Conservation (phyloP, 2,797 vertebrate genomes). For the Taenioides sp. region DNA sequence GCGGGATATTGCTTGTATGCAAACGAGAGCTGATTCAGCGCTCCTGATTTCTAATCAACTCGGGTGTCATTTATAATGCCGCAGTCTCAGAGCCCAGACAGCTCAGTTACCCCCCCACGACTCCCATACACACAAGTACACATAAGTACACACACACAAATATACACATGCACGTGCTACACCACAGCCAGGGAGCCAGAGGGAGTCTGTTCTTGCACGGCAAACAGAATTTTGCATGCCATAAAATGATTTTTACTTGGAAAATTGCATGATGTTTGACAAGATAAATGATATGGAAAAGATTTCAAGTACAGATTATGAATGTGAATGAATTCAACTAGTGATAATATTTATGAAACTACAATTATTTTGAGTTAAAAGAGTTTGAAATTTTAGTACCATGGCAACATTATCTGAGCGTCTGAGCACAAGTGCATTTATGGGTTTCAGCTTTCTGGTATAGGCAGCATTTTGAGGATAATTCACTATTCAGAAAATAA, state of each 20-base stretch:
- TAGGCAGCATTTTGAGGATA: neutral
- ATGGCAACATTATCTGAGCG: too few relatives aligned
- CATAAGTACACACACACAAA: conserved; percentile 11
- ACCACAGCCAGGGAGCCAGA: conserved; percentile 23
- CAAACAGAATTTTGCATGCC: neutral
- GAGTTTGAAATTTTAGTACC: too few relatives aligned
- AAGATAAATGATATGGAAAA: too few relatives aligned
- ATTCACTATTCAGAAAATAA: neutral
- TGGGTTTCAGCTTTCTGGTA: neutral
- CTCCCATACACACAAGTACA: neutral
- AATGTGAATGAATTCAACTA: too few relatives aligned
- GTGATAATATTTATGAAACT: too few relatives aligned
- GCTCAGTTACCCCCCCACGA: conserved; percentile 49
- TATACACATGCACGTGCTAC: conserved; percentile 10
- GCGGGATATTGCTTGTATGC: conserved; percentile 83
- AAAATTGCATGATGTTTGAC: too few relatives aligned
- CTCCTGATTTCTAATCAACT: conserved; percentile 79
- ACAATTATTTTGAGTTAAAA: too few relatives aligned
- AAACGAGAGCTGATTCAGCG: conserved; percentile 84
- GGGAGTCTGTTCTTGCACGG: conserved; percentile 7
- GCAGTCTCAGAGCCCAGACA: conserved; percentile 63
- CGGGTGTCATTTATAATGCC: conserved; percentile 72
- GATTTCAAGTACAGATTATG: too few relatives aligned
- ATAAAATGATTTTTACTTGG: neutral
- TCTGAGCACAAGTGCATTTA: neutral